Evolutionary conservation across 2,888 invertebrate species (phyloP), one percentile per base, ranked within the genome.

Genomic region (Chaetogeoica ovagalla): DNA sequence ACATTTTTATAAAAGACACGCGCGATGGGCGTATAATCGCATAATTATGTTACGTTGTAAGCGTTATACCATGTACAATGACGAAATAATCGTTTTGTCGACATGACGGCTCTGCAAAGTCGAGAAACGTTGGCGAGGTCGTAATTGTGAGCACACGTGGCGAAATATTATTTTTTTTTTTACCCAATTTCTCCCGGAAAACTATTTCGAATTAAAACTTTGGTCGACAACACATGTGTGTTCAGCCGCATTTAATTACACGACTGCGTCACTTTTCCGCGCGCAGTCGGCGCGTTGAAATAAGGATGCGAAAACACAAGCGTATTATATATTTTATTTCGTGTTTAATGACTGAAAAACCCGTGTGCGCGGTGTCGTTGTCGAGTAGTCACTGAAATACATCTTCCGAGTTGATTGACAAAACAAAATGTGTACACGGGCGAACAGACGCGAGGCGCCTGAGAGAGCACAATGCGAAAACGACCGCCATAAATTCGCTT

Each of bases 131-230:
- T 62, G n/a, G 13, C n/a, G 13, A 48, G 11, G 21, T 43, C 23
- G 23, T n/a, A 52, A 4, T 9, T 9, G n/a, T 52, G 1, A 52
- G 17, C 52, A 4, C 23, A 19, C 0, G 60, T 30, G 30, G 48
- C 21, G 60, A 21, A 72, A 15, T 23, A 11, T 23, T 60, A 2
- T 30, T 30, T 30, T 30, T 30, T 30, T 30, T 60, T 39, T 43
- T 43, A 23, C 17, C 23, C 23, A 21, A 30, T 30, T 72, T 48
- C n/a, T 7, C 30, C 9, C 8, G 48, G 48, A 15, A 48, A 72
- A 60, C 60, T 48, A 72, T 72, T 48, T 30, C 23, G 19, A 72
- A 30, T 72, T 30, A 62, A 62, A 62, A 72, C 60, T 72, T 72
- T 62, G 30, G 30, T 13, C 21, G 62, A 19, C 48, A 62, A 30